Evolutionary conservation across 2,113 vertebrate species (phyloP), one percentile per base, ranked within the genome.

Genomic region (Collichthys lucidus): DNA sequence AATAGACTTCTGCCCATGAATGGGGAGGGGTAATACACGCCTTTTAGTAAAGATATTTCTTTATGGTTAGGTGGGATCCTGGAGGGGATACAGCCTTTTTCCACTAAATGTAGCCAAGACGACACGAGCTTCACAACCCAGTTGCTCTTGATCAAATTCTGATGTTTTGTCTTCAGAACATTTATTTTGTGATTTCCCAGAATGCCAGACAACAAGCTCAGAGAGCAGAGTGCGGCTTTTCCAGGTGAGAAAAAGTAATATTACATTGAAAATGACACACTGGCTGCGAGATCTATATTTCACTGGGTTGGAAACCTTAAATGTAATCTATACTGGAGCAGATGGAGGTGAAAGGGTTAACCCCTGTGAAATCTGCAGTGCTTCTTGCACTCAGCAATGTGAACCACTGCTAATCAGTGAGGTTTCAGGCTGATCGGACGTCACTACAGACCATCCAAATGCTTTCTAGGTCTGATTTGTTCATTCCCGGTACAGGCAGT

Each of bases 1-100:
- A 20, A 52, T 15, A 40, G 69, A 65, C 66, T 56, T 19, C 46
- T 11, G 71, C 2, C 47, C 5, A 62, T 26, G 62, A 16, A 65
- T 7, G 14, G 11, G 17, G 64, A 24, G 7, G 5, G 42, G 40
- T 49, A 49, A 44, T 16, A 68, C 72, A 62, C 26, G 74, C 42
- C 5, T 82, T 50, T 81, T 11, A 44, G 53, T 17, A 5, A 55
- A 60, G 52, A 60, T 11, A 59, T 75, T 77, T 74, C 63, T 81
- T 66, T 53, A 29, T 29, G 42, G 49, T 46, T 31, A 9, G 67
- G 53, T 19, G 4, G 26, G 19, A 81, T 57, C 26, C 55, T 59
- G 4, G 4, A 35, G 44, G 57, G 56, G 29, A 65, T 49, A 72
- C 35, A 50, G 60, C 52, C 79, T 64, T 53, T 17, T 40, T 64